These are phyloP conservation scores for Rambutsinella grinnellia DNA, from an alignment of 2,888 invertebrate species.

Conservation along the genomic window DNA sequence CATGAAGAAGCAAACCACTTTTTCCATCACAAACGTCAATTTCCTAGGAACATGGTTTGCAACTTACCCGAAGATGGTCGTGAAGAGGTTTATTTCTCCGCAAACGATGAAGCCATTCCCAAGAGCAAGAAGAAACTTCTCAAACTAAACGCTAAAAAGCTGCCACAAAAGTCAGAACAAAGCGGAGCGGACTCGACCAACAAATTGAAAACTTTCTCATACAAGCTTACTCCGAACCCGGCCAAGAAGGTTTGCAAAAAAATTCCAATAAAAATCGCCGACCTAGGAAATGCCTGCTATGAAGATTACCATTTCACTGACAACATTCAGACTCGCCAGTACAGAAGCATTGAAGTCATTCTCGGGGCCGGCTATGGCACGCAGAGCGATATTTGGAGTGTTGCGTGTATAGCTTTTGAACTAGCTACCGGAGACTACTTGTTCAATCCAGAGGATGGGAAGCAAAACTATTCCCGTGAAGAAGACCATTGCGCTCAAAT, in stretches of 20 bases:
- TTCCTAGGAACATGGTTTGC: constrained; percentile 73
- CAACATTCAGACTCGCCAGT: constrained; percentile 99
- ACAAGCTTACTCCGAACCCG: constrained; percentile 74
- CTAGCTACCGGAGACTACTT: constrained; percentile 99
- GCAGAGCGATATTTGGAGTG: constrained; percentile 99
- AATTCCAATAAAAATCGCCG: constrained; percentile 96
- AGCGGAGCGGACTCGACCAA: background rate
- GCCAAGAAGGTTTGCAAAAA: constrained; percentile 84
- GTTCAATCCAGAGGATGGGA: constrained; percentile 82
- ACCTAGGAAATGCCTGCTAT: constrained; percentile 99
- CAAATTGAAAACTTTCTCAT: background rate
- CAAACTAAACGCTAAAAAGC: constrained; percentile 93
- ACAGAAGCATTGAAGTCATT: constrained; percentile 95
- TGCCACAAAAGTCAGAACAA: constrained; percentile 76
- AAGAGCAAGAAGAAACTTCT: constrained; percentile 98
- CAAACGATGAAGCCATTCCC: constrained; percentile 75
- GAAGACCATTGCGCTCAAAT: constrained; percentile 99
- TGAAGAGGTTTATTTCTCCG: constrained; percentile 19
- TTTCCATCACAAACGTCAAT: constrained; percentile 84
- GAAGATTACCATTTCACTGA: constrained; percentile 96
- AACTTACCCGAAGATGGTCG: constrained; percentile 73
- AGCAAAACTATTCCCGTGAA: constrained; percentile 94
- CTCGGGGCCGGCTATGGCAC: constrained; percentile 96
- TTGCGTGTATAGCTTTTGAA: constrained; percentile 99
- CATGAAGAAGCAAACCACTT: constrained; percentile 91